Evolutionary conservation across 2,113 vertebrate genomes (phyloP).

Genomic region (Microtus oregoni): DNA sequence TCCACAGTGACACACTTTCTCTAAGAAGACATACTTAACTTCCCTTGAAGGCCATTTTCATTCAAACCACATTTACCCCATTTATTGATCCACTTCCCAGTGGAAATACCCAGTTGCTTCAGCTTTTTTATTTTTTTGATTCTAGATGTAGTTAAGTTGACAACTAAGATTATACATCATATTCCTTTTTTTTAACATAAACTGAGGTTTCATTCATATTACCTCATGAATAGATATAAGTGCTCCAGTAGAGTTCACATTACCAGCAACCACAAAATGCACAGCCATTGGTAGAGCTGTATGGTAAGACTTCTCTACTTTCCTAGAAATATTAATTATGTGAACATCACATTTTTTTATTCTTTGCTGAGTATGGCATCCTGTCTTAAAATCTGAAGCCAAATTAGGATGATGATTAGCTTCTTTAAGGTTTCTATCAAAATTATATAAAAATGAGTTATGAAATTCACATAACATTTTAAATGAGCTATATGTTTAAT

Average conservation of each 20-base stretch:
- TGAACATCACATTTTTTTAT: neutral
- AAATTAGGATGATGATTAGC: neutral
- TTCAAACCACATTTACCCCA: too few species aligned
- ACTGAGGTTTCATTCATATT: neutral
- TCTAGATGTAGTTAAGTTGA: neutral
- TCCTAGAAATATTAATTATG: neutral
- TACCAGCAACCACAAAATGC: neutral
- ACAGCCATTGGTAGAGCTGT: neutral
- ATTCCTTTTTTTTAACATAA: neutral
- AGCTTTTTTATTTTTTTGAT: neutral
- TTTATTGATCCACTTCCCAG: too few species aligned
- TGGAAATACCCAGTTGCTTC: neutral
- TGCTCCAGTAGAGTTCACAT: neutral
- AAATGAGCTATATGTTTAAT: neutral
- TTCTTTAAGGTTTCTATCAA: neutral
- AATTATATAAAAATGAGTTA: neutral
- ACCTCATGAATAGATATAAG: neutral
- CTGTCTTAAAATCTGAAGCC: neutral
- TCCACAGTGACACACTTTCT: too few species aligned
- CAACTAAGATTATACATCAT: neutral
- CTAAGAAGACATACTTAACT: too few species aligned
- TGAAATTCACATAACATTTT: neutral
- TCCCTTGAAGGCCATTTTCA: too few species aligned
- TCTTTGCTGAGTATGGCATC: neutral
- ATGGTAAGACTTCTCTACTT: neutral